These are phyloP conservation scores for Pseudomyrmex gracilis DNA, from an alignment of 1,140 invertebrate species.

Conservation along the genomic window DNA sequence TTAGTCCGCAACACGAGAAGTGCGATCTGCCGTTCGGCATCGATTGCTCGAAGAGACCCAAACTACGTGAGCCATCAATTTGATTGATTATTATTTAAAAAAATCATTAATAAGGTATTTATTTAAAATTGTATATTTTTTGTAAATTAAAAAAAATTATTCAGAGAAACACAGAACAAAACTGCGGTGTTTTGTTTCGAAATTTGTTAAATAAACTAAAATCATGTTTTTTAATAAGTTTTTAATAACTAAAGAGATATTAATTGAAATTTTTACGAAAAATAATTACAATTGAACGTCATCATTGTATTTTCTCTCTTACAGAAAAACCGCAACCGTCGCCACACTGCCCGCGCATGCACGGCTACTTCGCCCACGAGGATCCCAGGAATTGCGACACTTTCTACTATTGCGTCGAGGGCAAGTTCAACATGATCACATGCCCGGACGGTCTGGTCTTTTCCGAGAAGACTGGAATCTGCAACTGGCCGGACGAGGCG, in stretches of 20 bases:
- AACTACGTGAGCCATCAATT: constrained; percentile 90
- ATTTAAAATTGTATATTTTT: neutral
- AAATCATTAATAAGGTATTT: neutral
- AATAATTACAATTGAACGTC: neutral
- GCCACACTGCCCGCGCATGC: constrained; percentile 92
- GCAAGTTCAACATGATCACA: constrained; percentile 94
- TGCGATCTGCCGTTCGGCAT: constrained; percentile 95
- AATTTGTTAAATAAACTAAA: too few relatives aligned
- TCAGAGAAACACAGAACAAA: too few relatives aligned
- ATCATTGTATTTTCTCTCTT: constrained; percentile 58
- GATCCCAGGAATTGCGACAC: constrained; percentile 92
- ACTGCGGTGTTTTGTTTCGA: too few relatives aligned
- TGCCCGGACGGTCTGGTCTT: constrained; percentile 95
- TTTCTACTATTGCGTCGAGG: constrained; percentile 96
- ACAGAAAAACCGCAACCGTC: constrained; percentile 91
- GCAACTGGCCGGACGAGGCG: constrained; percentile 96
- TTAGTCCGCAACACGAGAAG: constrained; percentile 92
- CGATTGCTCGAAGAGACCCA: constrained; percentile 91
- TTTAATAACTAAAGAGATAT: too few relatives aligned
- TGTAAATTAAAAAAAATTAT: too few relatives aligned
- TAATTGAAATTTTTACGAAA: neutral
- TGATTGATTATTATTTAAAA: neutral
- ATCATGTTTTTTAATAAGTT: too few relatives aligned
- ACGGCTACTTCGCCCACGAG: constrained; percentile 95
- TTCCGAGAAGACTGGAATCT: constrained; percentile 94